Evolutionary conservation across 2,888 invertebrate species (phyloP).

Genomic region (Pasiphila rectangulata): DNA sequence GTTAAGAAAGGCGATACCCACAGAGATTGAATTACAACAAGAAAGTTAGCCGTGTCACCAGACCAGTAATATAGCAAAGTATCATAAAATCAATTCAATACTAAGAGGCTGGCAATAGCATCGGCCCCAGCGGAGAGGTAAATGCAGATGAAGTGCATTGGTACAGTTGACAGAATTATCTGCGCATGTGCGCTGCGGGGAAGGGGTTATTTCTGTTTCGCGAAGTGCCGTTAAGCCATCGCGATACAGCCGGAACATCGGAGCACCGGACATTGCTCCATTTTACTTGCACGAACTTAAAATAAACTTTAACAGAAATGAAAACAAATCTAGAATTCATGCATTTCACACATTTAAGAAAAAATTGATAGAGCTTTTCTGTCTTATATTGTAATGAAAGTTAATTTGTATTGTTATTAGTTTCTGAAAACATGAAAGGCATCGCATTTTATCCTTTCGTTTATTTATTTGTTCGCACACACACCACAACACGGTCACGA

Average conservation of each 20-base stretch:
- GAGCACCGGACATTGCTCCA: conserved; percentile 36
- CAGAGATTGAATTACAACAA: conserved; percentile 66
- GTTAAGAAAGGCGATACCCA: conserved; percentile 58
- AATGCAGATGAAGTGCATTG: conserved; percentile 57
- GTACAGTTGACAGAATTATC: conserved; percentile 68
- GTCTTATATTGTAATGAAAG: too few species aligned
- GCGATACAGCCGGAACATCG: conserved; percentile 52
- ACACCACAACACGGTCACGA: too few species aligned
- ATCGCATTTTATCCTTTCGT: too few species aligned
- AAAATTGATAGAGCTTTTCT: too few species aligned
- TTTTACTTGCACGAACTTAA: too few species aligned
- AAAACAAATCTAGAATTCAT: too few species aligned
- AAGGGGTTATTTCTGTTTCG: conserved; percentile 72
- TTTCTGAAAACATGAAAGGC: too few species aligned
- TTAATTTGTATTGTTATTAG: too few species aligned
- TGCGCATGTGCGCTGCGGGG: conserved; percentile 54
- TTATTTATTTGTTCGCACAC: too few species aligned
- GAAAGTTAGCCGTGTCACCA: conserved; percentile 56
- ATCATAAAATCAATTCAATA: conserved; percentile 48
- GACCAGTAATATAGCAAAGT: conserved; percentile 56
- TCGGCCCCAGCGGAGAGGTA: conserved; percentile 61
- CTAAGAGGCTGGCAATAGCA: conserved; percentile 51
- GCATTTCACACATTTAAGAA: too few species aligned
- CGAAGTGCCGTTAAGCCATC: conserved; percentile 61
- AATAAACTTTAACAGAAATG: too few species aligned